These are phyloP conservation scores for Stenotaenia linearis DNA, from an alignment of 2,888 invertebrate species.

Conservation along the genomic window DNA sequence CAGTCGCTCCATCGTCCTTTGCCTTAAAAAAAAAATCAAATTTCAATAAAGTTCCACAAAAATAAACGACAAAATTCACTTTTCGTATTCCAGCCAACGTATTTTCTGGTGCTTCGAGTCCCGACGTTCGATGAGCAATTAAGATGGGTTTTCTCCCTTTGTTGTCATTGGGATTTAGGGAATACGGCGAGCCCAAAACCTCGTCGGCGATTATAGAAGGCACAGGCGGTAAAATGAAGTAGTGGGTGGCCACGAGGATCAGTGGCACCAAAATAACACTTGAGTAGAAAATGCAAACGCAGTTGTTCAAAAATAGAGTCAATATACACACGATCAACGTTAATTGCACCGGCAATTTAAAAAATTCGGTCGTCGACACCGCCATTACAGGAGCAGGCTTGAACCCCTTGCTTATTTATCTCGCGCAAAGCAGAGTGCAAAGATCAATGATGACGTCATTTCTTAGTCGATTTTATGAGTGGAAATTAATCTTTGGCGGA, in stretches of 20 bases:
- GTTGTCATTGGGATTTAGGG: not conserved
- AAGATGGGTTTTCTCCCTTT: constrained; percentile 44
- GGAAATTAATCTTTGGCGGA: too few species aligned
- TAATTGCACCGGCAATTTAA: not conserved
- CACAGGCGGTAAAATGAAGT: too few species aligned
- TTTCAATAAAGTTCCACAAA: not conserved
- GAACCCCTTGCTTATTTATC: too few species aligned
- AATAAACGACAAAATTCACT: constrained; percentile 38
- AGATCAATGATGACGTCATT: too few species aligned
- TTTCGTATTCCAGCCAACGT: constrained; percentile 65
- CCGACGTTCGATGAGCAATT: constrained; percentile 69
- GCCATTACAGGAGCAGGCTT: too few species aligned
- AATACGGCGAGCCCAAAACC: not conserved
- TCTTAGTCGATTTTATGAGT: too few species aligned
- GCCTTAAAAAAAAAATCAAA: constrained; percentile 52
- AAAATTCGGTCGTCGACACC: not conserved
- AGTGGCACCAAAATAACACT: not conserved
- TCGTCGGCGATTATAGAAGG: constrained; percentile 24
- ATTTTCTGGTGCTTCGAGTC: constrained; percentile 73
- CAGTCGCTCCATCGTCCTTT: constrained; percentile 62
- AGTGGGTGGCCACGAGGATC: not conserved
- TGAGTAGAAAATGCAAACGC: not conserved
- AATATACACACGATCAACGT: not conserved
- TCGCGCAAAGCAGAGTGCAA: too few species aligned
- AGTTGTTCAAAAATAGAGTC: not conserved